Percentiles rank a stretch among this genome's conserved stretches.
These are phyloP conservation scores for Sebastolobus alascanus DNA, from an alignment of 2,797 vertebrate genomes.

Conservation along the genomic window DNA sequence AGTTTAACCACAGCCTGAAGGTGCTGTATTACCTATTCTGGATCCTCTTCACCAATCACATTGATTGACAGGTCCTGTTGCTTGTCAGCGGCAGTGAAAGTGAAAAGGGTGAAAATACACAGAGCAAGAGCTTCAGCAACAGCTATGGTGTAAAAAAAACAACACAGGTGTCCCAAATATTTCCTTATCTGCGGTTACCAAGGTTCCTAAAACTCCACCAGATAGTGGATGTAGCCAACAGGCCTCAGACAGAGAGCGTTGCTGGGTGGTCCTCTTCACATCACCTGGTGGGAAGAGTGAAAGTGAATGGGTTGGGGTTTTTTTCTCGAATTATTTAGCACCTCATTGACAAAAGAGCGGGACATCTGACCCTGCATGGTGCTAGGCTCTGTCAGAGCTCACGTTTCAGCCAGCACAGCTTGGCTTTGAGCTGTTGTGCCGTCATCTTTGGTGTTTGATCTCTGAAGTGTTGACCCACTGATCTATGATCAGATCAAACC, in stretches of 20 bases:
- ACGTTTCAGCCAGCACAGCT: slow-evolving; percentile 70
- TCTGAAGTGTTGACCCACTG: slow-evolving; percentile 33
- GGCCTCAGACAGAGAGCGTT: not conserved
- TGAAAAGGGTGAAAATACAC: slow-evolving; percentile 2
- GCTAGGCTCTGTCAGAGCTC: slow-evolving; percentile 67
- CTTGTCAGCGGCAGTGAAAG: slow-evolving; percentile 27
- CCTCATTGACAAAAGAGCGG: slow-evolving; percentile 77
- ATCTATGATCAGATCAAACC: not conserved
- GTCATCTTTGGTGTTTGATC: slow-evolving; percentile 71
- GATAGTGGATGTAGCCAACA: not conserved
- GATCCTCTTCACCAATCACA: slow-evolving; percentile 76
- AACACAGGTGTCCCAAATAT: not conserved
- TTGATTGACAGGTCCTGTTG: slow-evolving; percentile 47
- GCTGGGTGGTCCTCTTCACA: slow-evolving; percentile 26
- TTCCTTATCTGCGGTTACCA: not conserved
- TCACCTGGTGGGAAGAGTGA: slow-evolving; percentile 62
- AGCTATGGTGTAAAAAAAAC: not conserved
- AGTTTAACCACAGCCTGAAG: slow-evolving; percentile 84
- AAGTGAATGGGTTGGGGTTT: slow-evolving; percentile 66
- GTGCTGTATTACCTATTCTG: slow-evolving; percentile 84
- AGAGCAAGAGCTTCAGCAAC: not conserved
- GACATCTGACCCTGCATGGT: slow-evolving; percentile 76
- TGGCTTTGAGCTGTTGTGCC: slow-evolving; percentile 42
- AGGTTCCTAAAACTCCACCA: not conserved
- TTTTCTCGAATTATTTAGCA: slow-evolving; percentile 85